Conservation (phyloP, 2,113 vertebrate genomes). For the Falco punctatus region DNA sequence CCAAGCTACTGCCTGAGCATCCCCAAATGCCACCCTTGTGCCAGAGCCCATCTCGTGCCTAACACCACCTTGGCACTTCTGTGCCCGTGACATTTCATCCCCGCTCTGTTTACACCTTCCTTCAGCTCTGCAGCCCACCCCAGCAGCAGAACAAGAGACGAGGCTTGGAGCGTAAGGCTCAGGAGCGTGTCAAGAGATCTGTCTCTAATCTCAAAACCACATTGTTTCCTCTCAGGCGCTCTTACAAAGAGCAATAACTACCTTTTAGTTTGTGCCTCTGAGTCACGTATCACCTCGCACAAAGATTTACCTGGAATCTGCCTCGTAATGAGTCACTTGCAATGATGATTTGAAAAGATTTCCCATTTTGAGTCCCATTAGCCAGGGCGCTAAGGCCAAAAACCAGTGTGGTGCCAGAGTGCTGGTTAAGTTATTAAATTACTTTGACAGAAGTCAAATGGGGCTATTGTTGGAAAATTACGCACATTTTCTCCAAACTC, state of each 20-base stretch:
- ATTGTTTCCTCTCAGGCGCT: conserved; percentile 10
- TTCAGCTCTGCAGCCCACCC: neutral
- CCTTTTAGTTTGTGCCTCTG: neutral
- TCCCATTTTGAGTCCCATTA: conserved; percentile 49
- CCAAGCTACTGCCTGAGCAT: neutral
- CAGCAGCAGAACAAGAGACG: neutral
- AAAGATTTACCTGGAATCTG: conserved; percentile 65
- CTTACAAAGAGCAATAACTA: neutral
- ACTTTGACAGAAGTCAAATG: conserved; percentile 60
- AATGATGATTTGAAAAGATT: conserved; percentile 37
- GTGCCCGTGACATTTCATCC: neutral
- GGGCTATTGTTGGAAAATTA: conserved; percentile 62
- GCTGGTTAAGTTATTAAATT: conserved; percentile 57
- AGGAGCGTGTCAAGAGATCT: neutral
- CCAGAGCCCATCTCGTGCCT: rapidly evolving
- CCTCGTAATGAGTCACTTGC: conserved; percentile 55
- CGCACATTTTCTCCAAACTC: conserved; percentile 49
- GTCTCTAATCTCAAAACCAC: neutral
- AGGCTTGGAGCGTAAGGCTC: neutral
- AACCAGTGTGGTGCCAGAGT: conserved; percentile 22
- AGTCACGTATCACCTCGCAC: conserved; percentile 35
- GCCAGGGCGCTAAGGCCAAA: conserved; percentile 32
- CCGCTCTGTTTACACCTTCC: neutral
- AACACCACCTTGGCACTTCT: neutral
- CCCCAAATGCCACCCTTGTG: neutral